These are phyloP conservation scores for Carlito syrichta DNA, from an alignment of 2,113 vertebrate species.

Conservation along the genomic window DNA sequence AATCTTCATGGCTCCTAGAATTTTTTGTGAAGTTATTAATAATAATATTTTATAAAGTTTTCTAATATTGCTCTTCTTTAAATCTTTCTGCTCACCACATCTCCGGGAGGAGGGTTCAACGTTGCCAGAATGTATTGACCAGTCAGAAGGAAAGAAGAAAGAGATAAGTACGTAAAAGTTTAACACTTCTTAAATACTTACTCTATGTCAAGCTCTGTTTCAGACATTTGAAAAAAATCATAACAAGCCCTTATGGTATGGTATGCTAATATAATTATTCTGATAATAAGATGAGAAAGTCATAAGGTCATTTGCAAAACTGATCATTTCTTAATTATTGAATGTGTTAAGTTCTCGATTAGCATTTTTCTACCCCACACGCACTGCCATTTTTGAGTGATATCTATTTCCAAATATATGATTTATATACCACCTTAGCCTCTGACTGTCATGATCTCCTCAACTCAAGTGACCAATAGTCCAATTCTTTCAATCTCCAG, in stretches of 20 bases:
- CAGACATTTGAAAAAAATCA: background rate
- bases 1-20: background rate
- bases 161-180: background rate
- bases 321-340: background rate
- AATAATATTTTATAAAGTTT: background rate
- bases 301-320: background rate
- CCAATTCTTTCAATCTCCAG: background rate
- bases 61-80: background rate
- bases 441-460: background rate
- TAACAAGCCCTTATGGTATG: background rate
- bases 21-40: background rate
- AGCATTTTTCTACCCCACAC: background rate
- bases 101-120: background rate
- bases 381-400: background rate
- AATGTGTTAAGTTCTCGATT: background rate
- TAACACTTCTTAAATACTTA: background rate
- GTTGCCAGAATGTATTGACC: background rate
- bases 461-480: background rate
- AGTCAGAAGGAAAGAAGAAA: background rate
- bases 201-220: background rate
- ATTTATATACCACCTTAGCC: background rate
- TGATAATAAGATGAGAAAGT: background rate
- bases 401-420: background rate
- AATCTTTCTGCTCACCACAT: background rate
- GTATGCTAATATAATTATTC: background rate